Evolutionary conservation across 92 coral and sea anemone genomes (phyloP), one percentile per base, ranked within the genome.

Genomic region (Phymanthus crucifer): DNA sequence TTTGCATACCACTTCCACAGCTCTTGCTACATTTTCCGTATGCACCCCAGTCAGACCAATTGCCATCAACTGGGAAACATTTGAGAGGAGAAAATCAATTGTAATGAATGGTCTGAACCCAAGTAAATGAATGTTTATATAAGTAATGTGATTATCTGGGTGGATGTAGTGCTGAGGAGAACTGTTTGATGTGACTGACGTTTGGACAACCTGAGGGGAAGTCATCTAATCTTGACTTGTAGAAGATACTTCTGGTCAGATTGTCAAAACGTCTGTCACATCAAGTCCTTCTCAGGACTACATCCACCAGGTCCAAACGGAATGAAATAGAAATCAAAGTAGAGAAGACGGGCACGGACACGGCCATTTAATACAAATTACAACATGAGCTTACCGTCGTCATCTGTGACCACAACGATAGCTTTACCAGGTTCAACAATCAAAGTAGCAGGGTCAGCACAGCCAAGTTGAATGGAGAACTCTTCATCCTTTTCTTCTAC

Each of bases 351-450:
- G 3, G 4, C 9, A 2, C 27, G 23, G 48, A 43, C 16, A 43
- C 0, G 11, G 43, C 5, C 10, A 0, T 4, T 38, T 6, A 38
- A 38, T 6, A 38, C 43, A 38, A 38, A 6, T 38, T 4, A 38
- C 10, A 10, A 38, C 43, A 38, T 38, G 43, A 35, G 16, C 72
- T 77, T 77, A 77, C 81, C 81, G 9, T 77, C 81, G 13, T 77
- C 71, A 64, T 70, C 68, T 33, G 37, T 37, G 1, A 77, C 65
- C 32, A 40, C 58, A 11, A 77, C 72, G 8, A 32, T 26, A 16
- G 81, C 61, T 33, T 77, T 18, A 56, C 45, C 56, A 14, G 80
- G 80, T 65, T 4, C 29, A 11, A 64, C 72, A 1, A 61, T 64
- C 2, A 71, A 37, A 16, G 50, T 38, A 38, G 72, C 36, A 35